Conservation (phyloP, 2,888 invertebrate species). For the Lasioglossum villosulum region DNA sequence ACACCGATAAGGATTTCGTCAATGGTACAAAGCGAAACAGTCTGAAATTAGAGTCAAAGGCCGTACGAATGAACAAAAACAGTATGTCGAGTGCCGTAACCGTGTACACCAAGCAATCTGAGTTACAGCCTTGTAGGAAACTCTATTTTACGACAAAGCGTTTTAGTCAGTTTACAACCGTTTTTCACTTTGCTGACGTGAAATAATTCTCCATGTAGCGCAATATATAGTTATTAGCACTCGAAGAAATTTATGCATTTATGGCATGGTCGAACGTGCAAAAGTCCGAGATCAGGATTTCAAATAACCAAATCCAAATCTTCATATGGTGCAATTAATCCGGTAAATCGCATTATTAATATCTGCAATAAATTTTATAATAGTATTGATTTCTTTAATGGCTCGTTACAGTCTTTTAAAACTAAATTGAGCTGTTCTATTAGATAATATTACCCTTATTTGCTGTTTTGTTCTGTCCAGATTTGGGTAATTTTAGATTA, state of each 20-base stretch:
- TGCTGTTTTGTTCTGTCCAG: too few relatives aligned
- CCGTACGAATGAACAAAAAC: slow-evolving; percentile 27
- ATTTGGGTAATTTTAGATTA: too few relatives aligned
- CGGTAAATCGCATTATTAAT: too few relatives aligned
- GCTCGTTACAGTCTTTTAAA: too few relatives aligned
- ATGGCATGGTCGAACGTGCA: background rate
- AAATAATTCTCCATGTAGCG: background rate
- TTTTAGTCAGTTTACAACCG: background rate
- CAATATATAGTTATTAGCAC: background rate
- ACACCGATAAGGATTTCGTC: slow-evolving; percentile 55
- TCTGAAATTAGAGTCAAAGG: slow-evolving; percentile 48
- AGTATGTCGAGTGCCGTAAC: slow-evolving; percentile 27
- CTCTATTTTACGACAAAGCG: background rate
- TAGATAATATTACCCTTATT: too few relatives aligned
- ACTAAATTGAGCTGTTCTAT: too few relatives aligned
- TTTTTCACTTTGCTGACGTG: background rate
- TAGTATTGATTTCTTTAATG: too few relatives aligned
- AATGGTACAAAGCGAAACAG: slow-evolving; percentile 46
- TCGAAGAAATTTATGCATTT: background rate
- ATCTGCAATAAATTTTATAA: too few relatives aligned
- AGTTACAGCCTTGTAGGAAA: background rate
- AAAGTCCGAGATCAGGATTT: too few relatives aligned
- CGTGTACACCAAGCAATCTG: background rate
- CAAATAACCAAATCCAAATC: too few relatives aligned
- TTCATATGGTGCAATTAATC: too few relatives aligned